A percentile compares a stretch with the other conserved stretches of the same genome.
Conservation (phyloP, 2,797 vertebrate species). For the Catamblyrhynchus diadema region DNA sequence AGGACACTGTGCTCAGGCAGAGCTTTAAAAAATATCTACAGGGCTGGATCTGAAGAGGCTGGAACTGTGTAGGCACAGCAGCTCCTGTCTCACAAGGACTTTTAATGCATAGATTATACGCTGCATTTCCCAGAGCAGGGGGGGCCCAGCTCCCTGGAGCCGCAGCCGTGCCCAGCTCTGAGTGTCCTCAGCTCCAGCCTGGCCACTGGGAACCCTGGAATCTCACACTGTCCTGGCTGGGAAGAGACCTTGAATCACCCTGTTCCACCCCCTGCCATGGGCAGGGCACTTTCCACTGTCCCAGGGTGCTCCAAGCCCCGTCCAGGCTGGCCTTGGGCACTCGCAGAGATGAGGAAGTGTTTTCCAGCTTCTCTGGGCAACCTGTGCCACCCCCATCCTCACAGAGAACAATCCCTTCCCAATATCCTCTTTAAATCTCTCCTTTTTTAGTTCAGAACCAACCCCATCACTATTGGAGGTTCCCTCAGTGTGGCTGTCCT, state of each 20-base stretch:
- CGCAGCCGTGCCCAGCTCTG: accelerated
- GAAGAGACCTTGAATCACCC: neutral
- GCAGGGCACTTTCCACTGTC: neutral
- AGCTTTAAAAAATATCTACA: neutral
- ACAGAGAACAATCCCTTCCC: neutral
- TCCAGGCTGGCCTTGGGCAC: neutral
- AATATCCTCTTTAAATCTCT: neutral
- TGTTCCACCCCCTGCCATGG: accelerated
- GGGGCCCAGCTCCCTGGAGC: neutral
- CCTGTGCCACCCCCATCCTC: neutral
- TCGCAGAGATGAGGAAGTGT: neutral
- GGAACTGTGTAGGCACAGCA: neutral
- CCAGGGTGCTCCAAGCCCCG: neutral
- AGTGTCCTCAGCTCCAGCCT: neutral
- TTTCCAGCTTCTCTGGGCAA: neutral
- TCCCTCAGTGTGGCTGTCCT: accelerated
- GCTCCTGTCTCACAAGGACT: neutral
- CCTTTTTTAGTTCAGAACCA: neutral
- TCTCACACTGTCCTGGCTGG: neutral
- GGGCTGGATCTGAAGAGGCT: slow-evolving; percentile 2
- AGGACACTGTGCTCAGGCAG: neutral
- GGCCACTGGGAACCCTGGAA: accelerated
- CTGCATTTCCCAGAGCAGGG: neutral
- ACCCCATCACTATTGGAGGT: accelerated
- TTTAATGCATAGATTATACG: neutral